phyloP scores from a whole-genome alignment of 2,113 vertebrate genomes.

The Physeter macrocephalus region DNA sequence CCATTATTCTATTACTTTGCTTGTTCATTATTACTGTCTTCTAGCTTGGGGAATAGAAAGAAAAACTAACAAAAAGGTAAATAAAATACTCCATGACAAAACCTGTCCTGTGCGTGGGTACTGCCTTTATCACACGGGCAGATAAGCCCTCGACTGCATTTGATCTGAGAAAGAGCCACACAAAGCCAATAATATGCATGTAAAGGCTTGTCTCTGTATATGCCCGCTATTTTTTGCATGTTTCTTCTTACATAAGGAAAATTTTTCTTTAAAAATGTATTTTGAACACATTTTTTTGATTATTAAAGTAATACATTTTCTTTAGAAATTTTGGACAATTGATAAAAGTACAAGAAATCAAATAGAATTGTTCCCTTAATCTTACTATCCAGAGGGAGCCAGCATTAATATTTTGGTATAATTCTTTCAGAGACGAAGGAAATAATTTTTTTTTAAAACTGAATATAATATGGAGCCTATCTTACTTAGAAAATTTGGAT shows the following conservation, averaged over 20 bases:
- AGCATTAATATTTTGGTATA: background rate
- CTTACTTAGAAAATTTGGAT: background rate
- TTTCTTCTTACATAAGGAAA: background rate
- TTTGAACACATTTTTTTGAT: background rate
- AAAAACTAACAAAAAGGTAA: background rate
- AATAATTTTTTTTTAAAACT: background rate
- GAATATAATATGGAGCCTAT: background rate
- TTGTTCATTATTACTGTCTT: background rate
- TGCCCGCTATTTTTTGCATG: background rate
- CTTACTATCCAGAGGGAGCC: background rate
- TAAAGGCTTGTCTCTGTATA: background rate
- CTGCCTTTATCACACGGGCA: fast-evolving
- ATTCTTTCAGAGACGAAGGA: background rate
- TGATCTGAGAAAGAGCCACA: background rate
- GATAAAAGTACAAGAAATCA: background rate
- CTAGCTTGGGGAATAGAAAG: background rate
- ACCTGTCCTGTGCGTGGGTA: background rate
- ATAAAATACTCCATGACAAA: background rate
- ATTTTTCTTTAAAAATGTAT: slow-evolving; percentile 5
- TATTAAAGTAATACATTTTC: background rate
- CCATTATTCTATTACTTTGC: background rate
- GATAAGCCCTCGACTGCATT: fast-evolving
- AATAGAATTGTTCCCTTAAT: background rate
- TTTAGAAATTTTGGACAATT: background rate
- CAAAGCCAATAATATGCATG: fast-evolving